phyloP scores from a whole-genome alignment of 2,797 vertebrate genomes.

The Anomalospiza imberbis region DNA sequence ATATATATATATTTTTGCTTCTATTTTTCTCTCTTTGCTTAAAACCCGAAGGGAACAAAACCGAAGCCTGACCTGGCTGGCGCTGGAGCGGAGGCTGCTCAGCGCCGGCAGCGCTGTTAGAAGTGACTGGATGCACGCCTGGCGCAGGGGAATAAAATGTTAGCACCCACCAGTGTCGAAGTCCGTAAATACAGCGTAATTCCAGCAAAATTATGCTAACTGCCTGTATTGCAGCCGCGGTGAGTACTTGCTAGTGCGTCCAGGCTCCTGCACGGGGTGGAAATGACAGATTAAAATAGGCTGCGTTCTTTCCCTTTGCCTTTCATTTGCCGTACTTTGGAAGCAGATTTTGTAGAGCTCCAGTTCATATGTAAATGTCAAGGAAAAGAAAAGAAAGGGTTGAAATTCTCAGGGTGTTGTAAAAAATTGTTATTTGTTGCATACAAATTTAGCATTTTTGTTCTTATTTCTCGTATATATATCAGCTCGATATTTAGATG shows the following conservation, averaged over 20 bases:
- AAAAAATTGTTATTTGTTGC: not conserved
- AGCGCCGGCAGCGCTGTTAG: slow-evolving; percentile 3
- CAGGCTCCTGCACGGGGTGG: not conserved
- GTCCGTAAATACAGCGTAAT: slow-evolving; percentile 52
- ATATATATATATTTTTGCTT: slow-evolving; percentile 42
- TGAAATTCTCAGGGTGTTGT: not conserved
- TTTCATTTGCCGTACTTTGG: not conserved
- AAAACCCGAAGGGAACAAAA: not conserved
- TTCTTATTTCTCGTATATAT: not conserved
- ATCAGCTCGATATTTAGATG: not conserved
- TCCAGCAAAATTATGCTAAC: slow-evolving; percentile 39
- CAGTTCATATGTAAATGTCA: not conserved
- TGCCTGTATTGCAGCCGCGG: not conserved
- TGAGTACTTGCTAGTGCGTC: not conserved
- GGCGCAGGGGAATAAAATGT: slow-evolving; percentile 21
- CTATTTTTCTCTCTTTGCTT: slow-evolving; percentile 29
- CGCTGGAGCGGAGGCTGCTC: not conserved
- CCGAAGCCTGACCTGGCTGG: not conserved
- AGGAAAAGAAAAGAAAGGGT: not conserved
- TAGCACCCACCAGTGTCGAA: slow-evolving; percentile 46
- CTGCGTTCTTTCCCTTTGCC: not conserved
- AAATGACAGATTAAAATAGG: not conserved
- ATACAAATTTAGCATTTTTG: not conserved
- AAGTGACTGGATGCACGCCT: slow-evolving; percentile 47
- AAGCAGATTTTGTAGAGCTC: not conserved